Conservation (phyloP, 2,797 vertebrate genomes). For the Tapera naevia region DNA sequence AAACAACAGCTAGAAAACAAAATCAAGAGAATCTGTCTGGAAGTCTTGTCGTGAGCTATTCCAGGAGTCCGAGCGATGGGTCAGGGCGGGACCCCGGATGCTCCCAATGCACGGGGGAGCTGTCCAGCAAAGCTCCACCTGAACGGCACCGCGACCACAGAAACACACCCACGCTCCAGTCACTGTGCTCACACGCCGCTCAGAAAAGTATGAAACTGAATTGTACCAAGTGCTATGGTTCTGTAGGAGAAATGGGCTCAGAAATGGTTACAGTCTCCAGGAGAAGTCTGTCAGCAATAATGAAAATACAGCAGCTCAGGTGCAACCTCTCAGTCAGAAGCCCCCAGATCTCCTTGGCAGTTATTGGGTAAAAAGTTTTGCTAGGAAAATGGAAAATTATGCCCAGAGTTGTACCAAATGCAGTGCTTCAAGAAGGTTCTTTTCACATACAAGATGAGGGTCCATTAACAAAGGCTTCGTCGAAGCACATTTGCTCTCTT, state of each 20-base stretch:
- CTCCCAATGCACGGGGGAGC: background rate
- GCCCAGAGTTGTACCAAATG: background rate
- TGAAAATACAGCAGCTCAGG: background rate
- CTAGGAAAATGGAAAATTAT: background rate
- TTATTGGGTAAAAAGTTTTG: background rate
- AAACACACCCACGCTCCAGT: background rate
- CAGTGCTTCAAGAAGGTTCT: background rate
- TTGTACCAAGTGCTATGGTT: background rate
- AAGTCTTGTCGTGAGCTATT: background rate
- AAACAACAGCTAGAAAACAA: background rate
- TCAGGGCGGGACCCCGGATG: background rate
- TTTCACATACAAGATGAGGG: background rate
- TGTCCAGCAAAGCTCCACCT: slow-evolving; percentile 26
- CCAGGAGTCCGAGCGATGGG: background rate
- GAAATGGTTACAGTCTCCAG: background rate
- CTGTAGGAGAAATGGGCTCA: background rate
- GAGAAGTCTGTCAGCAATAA: background rate
- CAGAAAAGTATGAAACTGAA: background rate
- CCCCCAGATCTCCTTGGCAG: background rate
- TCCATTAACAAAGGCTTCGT: slow-evolving; percentile 1
- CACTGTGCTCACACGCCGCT: background rate
- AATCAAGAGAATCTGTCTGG: background rate
- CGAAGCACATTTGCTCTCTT: background rate
- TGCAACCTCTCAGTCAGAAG: background rate
- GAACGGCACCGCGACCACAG: background rate